Base-by-base conservation (phyloP, 2,888 invertebrate species). In the Spisula solida region DNA sequence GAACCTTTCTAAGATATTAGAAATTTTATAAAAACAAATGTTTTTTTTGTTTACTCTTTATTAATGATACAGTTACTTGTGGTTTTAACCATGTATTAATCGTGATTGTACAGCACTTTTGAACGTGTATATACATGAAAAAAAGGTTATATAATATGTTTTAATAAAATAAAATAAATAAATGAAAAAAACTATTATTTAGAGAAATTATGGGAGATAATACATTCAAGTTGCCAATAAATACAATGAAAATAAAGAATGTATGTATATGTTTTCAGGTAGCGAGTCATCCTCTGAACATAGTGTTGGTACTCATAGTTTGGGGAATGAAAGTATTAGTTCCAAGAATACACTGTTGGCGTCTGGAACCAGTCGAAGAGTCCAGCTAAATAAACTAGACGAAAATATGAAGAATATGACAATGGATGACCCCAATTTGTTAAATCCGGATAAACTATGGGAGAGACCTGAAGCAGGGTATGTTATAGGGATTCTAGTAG, bases 371-470 rank as follows among this genome's bases (percentile, higher is more conserved):
- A 84, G 87, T 31, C 92, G 91, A 5, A 90, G 88, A 48, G 92
- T 93, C 16, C 93, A 93, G 31, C 87, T 94, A 14, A 92, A 92
- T 82, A 94, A 92, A 56, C 92, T 96, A 16, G 95, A 94, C 25
- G 95, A 94, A 55, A 95, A 96, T 84, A 94, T 96, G 94, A 92
- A 92, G 70, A 95, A 96, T 84, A 93, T 96, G 94, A 92, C 93
- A 51, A 94, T 96, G 25, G 96, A 96, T 86, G 96, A 96, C 85
- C 89, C 93, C 8, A 92, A 93, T 47, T 93, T 98, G 82, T 98
- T 98, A 93, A 95, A 96, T 91, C 99, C 99, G 0, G 98, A 99
- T 97, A 97, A 98, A 83, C 97, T 99, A 86, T 99, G 99, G 99
- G 98, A 98, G 96, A 97, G 99, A 79, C 93, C 88, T 14, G 81